A percentile compares a stretch with the other conserved stretches of the same genome.
Evolutionary conservation across 2,797 vertebrate species (phyloP).

Genomic region (Sebastes matsubarae): DNA sequence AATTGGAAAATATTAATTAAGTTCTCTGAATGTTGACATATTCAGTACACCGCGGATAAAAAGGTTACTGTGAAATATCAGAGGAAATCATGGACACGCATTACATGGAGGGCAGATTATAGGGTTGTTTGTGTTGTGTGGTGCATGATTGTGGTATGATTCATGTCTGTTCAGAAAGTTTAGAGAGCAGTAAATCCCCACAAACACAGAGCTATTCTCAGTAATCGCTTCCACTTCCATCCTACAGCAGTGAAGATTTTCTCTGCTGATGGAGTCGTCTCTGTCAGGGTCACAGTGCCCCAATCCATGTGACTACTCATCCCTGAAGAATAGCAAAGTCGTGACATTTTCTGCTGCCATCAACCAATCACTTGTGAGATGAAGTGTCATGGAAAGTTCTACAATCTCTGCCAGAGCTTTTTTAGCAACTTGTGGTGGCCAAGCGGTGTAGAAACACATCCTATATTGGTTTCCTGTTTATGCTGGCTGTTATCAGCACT

Average conservation of each 20-base stretch:
- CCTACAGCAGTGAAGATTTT: slow-evolving; percentile 34
- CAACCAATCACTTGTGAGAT: slow-evolving; percentile 61
- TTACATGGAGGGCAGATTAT: slow-evolving; percentile 10
- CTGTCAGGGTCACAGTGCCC: slow-evolving; percentile 55
- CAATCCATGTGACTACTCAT: slow-evolving; percentile 63
- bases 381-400: slow-evolving; percentile 66
- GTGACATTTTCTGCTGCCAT: slow-evolving; percentile 74
- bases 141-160: slow-evolving; percentile 10
- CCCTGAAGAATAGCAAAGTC: slow-evolving; percentile 67
- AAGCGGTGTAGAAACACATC: slow-evolving; percentile 9
- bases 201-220: slow-evolving; percentile 6
- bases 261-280: slow-evolving; percentile 57
- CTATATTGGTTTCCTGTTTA: slow-evolving; percentile 23
- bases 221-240: slow-evolving; percentile 29
- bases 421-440: slow-evolving; percentile 37
- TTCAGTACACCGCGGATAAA: not conserved
- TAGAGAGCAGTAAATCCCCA: slow-evolving; percentile 13
- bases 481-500: slow-evolving; percentile 43
- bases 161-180: slow-evolving; percentile 21
- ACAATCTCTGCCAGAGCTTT: slow-evolving; percentile 34
- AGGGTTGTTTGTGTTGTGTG: slow-evolving; percentile 8
- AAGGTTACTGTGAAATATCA: not conserved
- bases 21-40: not conserved
- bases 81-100: slow-evolving; percentile 1
- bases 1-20: not conserved